phyloP scores from a whole-genome alignment of 2,113 vertebrate genomes.

The Lasiurus borealis region DNA sequence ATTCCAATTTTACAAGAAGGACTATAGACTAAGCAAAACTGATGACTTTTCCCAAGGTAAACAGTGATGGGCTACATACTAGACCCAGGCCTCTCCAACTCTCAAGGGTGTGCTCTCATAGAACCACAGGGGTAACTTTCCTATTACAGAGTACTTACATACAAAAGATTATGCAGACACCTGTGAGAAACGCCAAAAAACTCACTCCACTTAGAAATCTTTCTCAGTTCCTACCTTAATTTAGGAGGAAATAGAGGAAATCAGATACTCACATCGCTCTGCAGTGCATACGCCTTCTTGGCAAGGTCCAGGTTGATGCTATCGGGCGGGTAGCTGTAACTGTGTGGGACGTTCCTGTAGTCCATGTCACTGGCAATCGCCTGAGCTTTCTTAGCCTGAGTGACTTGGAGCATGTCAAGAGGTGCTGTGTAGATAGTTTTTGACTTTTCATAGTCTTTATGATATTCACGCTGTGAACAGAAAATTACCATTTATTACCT shows the following conservation, averaged over 20 bases:
- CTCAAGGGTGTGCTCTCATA: neutral
- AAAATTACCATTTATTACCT: conserved; percentile 40
- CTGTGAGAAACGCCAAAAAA: neutral
- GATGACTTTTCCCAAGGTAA: neutral
- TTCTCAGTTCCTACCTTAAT: neutral
- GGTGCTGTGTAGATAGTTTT: conserved; percentile 93
- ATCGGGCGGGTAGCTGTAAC: conserved; percentile 90
- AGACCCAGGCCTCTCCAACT: neutral
- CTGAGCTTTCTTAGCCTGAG: conserved; percentile 95
- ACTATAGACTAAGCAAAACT: neutral
- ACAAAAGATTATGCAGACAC: neutral
- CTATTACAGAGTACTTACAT: neutral
- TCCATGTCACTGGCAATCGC: conserved; percentile 90
- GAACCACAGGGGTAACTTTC: neutral
- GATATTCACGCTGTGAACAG: conserved; percentile 91
- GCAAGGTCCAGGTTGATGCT: conserved; percentile 90
- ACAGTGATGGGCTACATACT: neutral
- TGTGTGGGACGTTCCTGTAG: conserved; percentile 88
- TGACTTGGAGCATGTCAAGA: conserved; percentile 93
- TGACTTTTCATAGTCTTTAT: conserved; percentile 93
- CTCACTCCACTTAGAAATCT: neutral
- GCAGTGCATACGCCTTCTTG: conserved; percentile 91
- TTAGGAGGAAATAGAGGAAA: neutral
- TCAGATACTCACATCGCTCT: conserved; percentile 91
- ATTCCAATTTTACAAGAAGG: neutral